A percentile compares a stretch with the other conserved stretches of the same genome.
These are phyloP conservation scores for Otus sunia DNA, from an alignment of 2,113 vertebrate species.

Conservation along the genomic window DNA sequence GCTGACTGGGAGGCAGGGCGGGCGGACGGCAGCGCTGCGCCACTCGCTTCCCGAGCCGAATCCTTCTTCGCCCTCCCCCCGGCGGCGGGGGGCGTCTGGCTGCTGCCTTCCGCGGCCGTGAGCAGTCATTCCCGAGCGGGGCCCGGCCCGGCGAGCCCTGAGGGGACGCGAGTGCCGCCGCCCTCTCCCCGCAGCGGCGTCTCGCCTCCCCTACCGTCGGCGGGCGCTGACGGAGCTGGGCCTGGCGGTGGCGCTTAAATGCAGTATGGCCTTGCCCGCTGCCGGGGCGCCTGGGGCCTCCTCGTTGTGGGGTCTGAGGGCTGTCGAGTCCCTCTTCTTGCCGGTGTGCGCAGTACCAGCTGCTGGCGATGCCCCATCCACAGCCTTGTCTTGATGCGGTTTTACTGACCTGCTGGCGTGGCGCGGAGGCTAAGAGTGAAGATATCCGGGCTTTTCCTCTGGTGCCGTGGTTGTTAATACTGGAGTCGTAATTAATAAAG, in stretches of 20 bases:
- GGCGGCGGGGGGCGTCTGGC: neutral
- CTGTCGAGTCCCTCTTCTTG: neutral
- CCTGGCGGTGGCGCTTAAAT: neutral
- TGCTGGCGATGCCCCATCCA: fast-evolving
- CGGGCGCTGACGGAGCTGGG: neutral
- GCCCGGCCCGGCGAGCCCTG: neutral
- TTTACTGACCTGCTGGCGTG: neutral
- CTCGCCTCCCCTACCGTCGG: neutral
- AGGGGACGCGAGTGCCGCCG: neutral
- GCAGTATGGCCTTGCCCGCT: neutral
- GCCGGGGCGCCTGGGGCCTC: neutral
- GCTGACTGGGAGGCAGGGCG: neutral
- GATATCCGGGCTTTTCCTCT: too few species aligned
- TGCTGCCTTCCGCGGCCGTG: neutral
- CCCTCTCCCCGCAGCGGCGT: neutral
- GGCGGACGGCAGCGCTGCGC: neutral
- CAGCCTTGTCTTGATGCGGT: fast-evolving
- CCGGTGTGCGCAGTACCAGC: too few species aligned
- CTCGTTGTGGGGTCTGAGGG: too few species aligned
- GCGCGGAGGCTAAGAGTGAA: neutral
- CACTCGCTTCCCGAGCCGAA: neutral
- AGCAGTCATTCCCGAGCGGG: neutral
- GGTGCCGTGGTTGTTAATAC: fast-evolving
- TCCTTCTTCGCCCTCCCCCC: neutral
- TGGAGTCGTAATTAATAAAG: fast-evolving